Evolutionary conservation across 2,888 invertebrate species (phyloP), one percentile per base, ranked within the genome.

Genomic region (Dynastes grantii): DNA sequence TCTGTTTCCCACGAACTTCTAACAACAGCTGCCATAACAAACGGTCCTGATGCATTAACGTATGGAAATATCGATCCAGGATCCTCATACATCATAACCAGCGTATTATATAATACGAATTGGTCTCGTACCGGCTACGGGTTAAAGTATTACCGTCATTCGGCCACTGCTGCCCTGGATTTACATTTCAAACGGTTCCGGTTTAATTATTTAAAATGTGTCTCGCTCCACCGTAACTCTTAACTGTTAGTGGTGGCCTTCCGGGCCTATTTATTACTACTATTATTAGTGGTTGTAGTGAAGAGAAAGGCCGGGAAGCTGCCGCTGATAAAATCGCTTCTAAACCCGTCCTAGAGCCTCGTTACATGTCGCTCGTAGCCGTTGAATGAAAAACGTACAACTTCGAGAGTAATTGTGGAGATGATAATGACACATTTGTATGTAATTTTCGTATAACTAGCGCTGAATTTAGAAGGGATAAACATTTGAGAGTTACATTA

Each of bases 171-270:
- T 63, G 27, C 27, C 11, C 11, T 27, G 27, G 68, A 68, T 68
- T 68, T 68, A 51, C 68, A 68, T 68, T 68, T 68, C 68, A 68
- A 51, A 68, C 29, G 49, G 51, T 68, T 68, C 68, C 68, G 51
- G 51, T 51, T 68, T 68, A 68, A 51, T 68, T 68, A 68, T 68
- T 65, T 68, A 29, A 29, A 27, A 29, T 51, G 29, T 68, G 51
- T 32, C 51, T 49, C 68, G 29, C 22, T 68, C 68, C 51, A 49
- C 13, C 29, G 51, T 49, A 68, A 29, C 29, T 68, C 51, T 32
- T 32, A 13, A 32, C 63, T 37, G 27, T 13, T 63, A 29, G 32
- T 63, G 29, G 29, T 29, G 13, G 29, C 29, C 2, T 63, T 4
- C 55, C 55, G 16, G 53, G 13, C 27, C 32, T 32, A 32, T 63